These are phyloP conservation scores for Pristiophorus japonicus DNA, from an alignment of 2,113 vertebrate genomes.

Conservation along the genomic window DNA sequence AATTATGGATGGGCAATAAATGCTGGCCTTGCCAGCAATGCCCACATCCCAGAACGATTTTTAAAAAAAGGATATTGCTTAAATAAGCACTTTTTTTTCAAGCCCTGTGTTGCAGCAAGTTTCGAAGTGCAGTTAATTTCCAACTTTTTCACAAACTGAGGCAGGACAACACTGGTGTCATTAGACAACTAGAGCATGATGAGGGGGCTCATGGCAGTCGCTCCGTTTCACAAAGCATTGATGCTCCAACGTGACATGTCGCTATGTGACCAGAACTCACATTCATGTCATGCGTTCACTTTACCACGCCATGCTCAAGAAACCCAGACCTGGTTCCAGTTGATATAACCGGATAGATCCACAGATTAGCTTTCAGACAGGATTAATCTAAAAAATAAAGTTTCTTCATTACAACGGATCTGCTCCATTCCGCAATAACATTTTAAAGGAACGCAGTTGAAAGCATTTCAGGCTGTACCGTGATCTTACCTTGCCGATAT, in stretches of 20 bases:
- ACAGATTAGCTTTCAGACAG: background rate
- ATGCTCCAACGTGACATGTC: background rate
- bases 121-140: background rate
- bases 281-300: too few species aligned
- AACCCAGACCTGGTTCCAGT: background rate
- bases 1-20: too few species aligned
- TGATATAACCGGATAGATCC: background rate
- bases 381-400: background rate
- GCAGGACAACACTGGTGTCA: too few species aligned
- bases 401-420: background rate
- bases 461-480: background rate
- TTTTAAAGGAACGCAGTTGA: background rate
- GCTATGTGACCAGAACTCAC: too few species aligned
- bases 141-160: background rate
- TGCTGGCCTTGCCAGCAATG: too few species aligned
- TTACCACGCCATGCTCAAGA: too few species aligned
- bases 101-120: background rate
- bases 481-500: slow-evolving; percentile 74
- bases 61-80: background rate
- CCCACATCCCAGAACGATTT: too few species aligned
- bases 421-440: background rate
- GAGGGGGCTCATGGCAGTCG: background rate
- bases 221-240: background rate
- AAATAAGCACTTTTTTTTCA: background rate
- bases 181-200: background rate